Conservation (phyloP, 2,113 vertebrate genomes). For the Chloroceryle aenea region DNA sequence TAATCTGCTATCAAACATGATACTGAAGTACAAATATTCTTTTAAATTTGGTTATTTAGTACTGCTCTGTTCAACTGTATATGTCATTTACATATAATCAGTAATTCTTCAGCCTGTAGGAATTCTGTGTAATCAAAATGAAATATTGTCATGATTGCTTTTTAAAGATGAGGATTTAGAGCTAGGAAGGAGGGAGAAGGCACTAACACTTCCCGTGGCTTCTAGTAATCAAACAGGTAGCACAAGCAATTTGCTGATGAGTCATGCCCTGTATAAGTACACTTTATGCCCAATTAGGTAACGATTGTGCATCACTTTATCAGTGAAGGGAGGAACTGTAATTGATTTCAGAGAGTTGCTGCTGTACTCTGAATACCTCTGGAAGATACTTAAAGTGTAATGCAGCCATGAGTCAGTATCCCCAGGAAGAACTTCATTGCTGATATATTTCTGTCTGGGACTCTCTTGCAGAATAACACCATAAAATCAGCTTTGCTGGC, state of each 20-base stretch:
- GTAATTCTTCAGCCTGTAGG: not conserved
- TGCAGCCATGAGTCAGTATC: rapidly evolving
- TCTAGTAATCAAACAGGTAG: not conserved
- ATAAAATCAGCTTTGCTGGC: not conserved
- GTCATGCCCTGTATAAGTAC: not conserved
- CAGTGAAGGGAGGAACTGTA: not conserved
- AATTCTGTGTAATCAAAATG: not conserved
- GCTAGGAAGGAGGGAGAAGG: not conserved
- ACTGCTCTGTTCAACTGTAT: not conserved
- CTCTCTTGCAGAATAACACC: not conserved
- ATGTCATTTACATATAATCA: not conserved
- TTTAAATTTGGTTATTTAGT: not conserved
- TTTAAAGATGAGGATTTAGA: not conserved
- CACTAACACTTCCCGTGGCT: not conserved
- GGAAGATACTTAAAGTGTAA: not conserved
- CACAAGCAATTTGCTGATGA: not conserved
- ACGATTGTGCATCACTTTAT: not conserved
- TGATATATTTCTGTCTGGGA: not conserved
- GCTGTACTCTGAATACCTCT: not conserved
- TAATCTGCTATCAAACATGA: not conserved
- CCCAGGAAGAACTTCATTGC: not conserved
- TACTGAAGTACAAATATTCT: not conserved
- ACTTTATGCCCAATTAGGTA: not conserved
- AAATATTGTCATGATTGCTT: not conserved
- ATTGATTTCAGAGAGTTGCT: not conserved